Conservation (phyloP, 2,888 invertebrate genomes). For the Mythimna impura region DNA sequence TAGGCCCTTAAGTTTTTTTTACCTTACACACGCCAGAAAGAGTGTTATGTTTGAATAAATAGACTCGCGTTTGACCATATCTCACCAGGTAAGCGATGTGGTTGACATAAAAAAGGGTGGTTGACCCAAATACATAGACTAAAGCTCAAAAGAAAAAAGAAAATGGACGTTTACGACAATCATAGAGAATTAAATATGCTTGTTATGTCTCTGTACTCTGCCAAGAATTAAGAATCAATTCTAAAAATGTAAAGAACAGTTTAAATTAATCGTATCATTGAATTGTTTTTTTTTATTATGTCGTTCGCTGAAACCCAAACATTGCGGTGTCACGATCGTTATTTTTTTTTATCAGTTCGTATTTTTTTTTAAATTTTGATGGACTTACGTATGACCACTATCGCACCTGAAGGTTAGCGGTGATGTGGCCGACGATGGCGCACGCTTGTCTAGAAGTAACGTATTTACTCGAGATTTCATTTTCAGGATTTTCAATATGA, state of each 20-base stretch:
- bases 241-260: conserved; percentile 9
- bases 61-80: not conserved
- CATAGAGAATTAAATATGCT: not conserved
- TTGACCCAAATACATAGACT: conserved; percentile 2
- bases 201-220: conserved; percentile 7
- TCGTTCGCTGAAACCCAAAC: conserved; percentile 17
- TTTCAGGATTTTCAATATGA: too few species aligned
- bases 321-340: not conserved
- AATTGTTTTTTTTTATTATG: not conserved
- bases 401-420: not conserved
- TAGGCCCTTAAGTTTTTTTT: too few species aligned
- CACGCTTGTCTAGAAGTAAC: too few species aligned
- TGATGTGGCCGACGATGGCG: too few species aligned
- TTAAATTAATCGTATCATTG: conserved; percentile 21
- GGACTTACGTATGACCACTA: not conserved
- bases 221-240: conserved; percentile 22
- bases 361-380: not conserved
- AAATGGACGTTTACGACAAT: conserved; percentile 12
- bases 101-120: not conserved
- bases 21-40: too few species aligned
- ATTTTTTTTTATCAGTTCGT: not conserved
- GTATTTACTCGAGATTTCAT: too few species aligned
- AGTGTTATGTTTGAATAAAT: too few species aligned
- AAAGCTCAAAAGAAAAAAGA: conserved; percentile 6
- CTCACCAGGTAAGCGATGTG: not conserved